Evolutionary conservation across 2,888 invertebrate species (phyloP).

Genomic region (Cheilosia grossa): DNA sequence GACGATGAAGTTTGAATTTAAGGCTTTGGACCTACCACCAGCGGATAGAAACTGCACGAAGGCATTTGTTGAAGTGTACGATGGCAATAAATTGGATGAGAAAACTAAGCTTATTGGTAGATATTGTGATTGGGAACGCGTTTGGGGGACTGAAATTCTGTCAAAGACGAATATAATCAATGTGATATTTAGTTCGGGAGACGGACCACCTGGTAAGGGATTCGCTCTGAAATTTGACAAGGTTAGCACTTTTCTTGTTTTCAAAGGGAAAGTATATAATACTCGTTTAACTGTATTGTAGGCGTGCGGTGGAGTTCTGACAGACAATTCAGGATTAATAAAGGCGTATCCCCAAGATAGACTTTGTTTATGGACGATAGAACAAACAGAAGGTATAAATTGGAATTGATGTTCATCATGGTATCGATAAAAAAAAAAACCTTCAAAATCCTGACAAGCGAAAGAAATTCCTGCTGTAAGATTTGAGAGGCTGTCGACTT

Average conservation of each 20-base stretch:
- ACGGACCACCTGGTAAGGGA: constrained; percentile 78
- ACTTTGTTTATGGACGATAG: constrained; percentile 77
- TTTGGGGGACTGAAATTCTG: constrained; percentile 79
- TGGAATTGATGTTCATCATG: neutral
- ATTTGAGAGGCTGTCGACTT: too few relatives aligned
- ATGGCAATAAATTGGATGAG: constrained; percentile 77
- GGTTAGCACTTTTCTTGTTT: constrained; percentile 44
- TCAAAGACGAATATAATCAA: constrained; percentile 85
- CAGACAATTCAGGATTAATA: constrained; percentile 76
- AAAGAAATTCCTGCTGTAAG: too few relatives aligned
- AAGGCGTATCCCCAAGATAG: constrained; percentile 76
- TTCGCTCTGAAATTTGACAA: constrained; percentile 77
- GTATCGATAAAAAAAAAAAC: neutral
- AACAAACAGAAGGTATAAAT: constrained; percentile 62
- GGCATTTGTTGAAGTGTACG: constrained; percentile 80
- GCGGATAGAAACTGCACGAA: constrained; percentile 57
- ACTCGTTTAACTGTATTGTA: constrained; percentile 4
- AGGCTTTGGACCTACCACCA: constrained; percentile 85
- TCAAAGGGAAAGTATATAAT: neutral
- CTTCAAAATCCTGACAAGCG: neutral
- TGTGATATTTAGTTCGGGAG: constrained; percentile 87
- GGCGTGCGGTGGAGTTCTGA: constrained; percentile 77
- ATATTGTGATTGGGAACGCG: constrained; percentile 85
- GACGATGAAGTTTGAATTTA: constrained; percentile 86
- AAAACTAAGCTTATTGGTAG: constrained; percentile 84